Percentiles rank a stretch among this genome's conserved stretches.
Evolutionary conservation across 2,113 vertebrate genomes (phyloP).

Genomic region (Hyaena hyaena): DNA sequence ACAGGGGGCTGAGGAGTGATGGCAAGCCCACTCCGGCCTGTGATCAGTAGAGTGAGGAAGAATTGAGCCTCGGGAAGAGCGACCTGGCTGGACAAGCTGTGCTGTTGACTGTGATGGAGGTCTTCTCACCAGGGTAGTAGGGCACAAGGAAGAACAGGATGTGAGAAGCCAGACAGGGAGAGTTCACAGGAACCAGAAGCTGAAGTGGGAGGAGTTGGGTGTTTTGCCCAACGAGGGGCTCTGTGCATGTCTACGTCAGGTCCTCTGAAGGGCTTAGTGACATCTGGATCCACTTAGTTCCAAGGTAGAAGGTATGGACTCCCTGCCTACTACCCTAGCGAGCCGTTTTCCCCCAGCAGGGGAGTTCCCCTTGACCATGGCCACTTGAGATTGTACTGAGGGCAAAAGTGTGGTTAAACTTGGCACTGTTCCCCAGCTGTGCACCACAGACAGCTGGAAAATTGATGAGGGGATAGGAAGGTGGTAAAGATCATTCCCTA

Average conservation of each 20-base stretch:
- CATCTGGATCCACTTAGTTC: no score
- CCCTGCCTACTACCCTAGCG: background rate
- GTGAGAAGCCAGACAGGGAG: background rate
- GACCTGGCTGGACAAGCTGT: background rate
- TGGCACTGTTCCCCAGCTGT: background rate
- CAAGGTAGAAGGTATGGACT: background rate
- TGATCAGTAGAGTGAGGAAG: background rate
- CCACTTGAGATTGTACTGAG: background rate
- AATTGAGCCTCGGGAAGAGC: background rate
- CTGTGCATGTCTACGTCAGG: background rate
- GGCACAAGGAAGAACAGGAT: background rate
- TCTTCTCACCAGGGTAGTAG: background rate
- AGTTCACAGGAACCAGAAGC: background rate
- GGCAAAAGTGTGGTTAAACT: background rate
- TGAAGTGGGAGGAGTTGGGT: background rate
- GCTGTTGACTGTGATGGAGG: background rate
- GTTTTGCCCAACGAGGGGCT: background rate
- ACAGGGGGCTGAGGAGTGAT: no score
- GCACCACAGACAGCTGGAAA: background rate
- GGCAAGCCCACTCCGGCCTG: rapidly evolving
- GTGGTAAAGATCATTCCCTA: background rate
- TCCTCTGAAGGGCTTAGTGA: background rate
- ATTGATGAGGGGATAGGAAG: background rate
- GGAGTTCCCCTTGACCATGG: rapidly evolving
- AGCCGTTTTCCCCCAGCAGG: background rate